Conservation (phyloP, 1,140 invertebrate genomes). For the Gryllus bimaculatus region DNA sequence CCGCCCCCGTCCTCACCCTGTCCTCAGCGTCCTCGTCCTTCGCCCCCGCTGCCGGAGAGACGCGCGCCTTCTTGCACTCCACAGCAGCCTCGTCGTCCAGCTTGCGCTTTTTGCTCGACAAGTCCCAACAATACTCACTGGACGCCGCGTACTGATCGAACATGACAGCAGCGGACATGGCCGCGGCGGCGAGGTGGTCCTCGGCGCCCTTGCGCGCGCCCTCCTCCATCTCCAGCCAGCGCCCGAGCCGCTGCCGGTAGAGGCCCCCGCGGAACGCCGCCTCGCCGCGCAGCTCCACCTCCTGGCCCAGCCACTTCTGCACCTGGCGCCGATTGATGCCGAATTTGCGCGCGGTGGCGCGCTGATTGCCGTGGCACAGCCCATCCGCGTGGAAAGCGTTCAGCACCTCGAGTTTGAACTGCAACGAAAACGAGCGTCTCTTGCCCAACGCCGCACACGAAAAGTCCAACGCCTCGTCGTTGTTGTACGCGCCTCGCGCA, state of each 20-base stretch:
- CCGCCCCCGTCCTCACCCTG: not conserved
- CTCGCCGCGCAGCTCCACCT: conserved; percentile 38
- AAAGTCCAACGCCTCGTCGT: conserved; percentile 27
- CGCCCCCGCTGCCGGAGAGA: not conserved
- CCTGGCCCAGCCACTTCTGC: conserved; percentile 51
- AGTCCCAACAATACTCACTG: conserved; percentile 17
- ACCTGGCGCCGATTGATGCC: conserved; percentile 52
- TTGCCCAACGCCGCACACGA: conserved; percentile 31
- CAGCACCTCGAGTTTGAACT: conserved; percentile 43
- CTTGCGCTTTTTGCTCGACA: conserved; percentile 18
- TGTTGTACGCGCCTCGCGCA: conserved; percentile 20
- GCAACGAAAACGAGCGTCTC: conserved; percentile 41
- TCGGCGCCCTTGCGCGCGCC: conserved; percentile 26
- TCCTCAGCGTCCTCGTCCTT: not conserved
- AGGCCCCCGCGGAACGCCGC: conserved; percentile 30
- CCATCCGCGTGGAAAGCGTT: conserved; percentile 42
- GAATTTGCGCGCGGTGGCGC: conserved; percentile 50
- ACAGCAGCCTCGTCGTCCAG: not conserved
- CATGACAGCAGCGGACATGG: not conserved
- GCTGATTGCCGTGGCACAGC: conserved; percentile 45
- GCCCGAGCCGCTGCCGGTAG: conserved; percentile 33
- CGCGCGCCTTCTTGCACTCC: conserved; percentile 11
- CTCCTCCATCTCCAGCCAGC: conserved; percentile 40
- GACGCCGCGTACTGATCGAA: not conserved
- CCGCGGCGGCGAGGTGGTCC: not conserved